Base-by-base conservation (phyloP, 2,888 invertebrate genomes). In the Hecatera dysodea region DNA sequence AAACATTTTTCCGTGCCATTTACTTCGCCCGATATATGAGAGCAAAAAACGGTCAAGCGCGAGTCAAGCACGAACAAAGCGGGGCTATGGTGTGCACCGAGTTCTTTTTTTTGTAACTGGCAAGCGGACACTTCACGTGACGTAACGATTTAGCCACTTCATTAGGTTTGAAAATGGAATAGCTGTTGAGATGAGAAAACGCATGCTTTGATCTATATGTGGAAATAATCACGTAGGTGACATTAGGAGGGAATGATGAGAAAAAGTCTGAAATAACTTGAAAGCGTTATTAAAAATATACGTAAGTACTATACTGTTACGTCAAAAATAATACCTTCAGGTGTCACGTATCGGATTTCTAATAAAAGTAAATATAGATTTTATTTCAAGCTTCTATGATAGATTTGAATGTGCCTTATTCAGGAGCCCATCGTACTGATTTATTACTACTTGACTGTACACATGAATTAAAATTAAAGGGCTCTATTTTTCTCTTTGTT, bases 1-100 rank as follows among this genome's bases (percentile, higher is more conserved):
- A 80, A 82, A 80, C 81, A 84, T 82, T 84, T 84, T 84, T 84
- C 83, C 83, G 46, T 76, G 62, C 84, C 84, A 82, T 84, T 84
- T 84, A 80, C 84, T 78, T 65, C 72, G 50, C 29, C 53, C 77
- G 74, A 84, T 84, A 78, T 81, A 82, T 76, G 83, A 76, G 82
- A 76, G 66, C 52, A 81, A 81, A 84, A 84, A 80, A 72, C 66
- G 73, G 83, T 70, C 78, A 83, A 74, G 80, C 70, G 60, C 62
- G 75, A 83, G 74, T 72, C 63, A 42, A 46, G 61, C n/a, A 46
- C 39, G 27, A 44, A 68, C 67, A 50, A 68, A 72, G 59, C 65
- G 67, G 63, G 71, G 61, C 62, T 67, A 57, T 61, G 67, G 80
- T 71, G 76, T 67, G 80, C 72, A 80, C 55, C 60, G 56, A 24